Base-by-base conservation (phyloP, 2,888 invertebrate genomes). In the Diploptera punctata region DNA sequence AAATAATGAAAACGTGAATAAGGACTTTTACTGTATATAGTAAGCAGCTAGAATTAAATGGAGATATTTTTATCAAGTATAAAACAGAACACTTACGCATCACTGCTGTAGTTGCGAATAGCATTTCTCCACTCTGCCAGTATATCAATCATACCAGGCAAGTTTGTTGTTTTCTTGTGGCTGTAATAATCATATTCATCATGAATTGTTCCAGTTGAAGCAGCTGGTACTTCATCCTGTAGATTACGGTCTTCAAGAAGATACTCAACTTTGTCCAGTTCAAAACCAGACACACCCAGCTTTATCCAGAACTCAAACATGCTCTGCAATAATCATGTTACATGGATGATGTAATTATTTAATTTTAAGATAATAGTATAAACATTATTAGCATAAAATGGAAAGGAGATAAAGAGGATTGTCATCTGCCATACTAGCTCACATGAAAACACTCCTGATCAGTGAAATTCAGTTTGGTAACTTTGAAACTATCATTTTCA, bases 271-370 rank as follows among this genome's bases (percentile, higher is more conserved):
- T 91, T 88, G 57, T 85, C 85, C 24, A 95, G 81, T 79, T 95
- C 89, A 79, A 98, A 90, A 3, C 98, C 98, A 76, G 88, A 89
- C 0, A 94, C 91, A 0, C 97, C 97, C 2, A 90, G 85, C 3
- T 87, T n/a, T 75, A 96, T 80, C 89, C 96, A 94, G 76, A 87
- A 88, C 47, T 84, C 82, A 1, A 97, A 81, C 0, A 92, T 91
- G 0, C 85, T 83, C 78, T 90, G 84, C n/a, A 78, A 73, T 21
- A 38, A n/a, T n/a, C n/a, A n/a, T n/a, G n/a, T n/a, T n/a, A n/a
- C n/a, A n/a, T n/a, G n/a, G n/a, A n/a, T n/a, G n/a, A n/a, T n/a
- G n/a, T n/a, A n/a, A n/a, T n/a, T n/a, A n/a, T n/a, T n/a, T n/a
- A n/a, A n/a, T n/a, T n/a, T n/a, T n/a, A n/a, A n/a, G n/a, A n/a